Percentiles rank a stretch among this genome's conserved stretches.
phyloP scores from a whole-genome alignment of 2,797 vertebrate species.

The Ciconia nigra region DNA sequence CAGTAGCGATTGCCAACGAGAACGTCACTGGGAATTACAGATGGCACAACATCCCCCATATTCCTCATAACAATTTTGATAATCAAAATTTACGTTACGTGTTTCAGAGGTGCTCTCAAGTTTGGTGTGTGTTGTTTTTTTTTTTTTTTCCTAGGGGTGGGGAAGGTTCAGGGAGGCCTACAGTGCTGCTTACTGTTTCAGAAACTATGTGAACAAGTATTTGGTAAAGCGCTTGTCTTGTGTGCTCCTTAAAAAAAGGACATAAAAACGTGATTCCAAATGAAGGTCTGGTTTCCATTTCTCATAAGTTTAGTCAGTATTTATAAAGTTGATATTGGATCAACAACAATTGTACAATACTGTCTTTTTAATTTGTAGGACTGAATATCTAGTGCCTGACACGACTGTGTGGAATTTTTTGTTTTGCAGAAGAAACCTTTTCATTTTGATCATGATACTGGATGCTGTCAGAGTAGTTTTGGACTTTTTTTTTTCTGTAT shows the following conservation, averaged over 20 bases:
- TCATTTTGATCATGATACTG: background rate
- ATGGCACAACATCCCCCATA: background rate
- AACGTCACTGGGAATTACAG: background rate
- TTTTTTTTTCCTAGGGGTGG: background rate
- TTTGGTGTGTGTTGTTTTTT: no score
- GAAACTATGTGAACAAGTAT: background rate
- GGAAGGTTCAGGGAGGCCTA: background rate
- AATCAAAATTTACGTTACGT: background rate
- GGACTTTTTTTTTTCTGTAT: background rate
- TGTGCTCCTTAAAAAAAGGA: background rate
- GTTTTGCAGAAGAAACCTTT: background rate
- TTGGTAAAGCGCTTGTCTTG: background rate
- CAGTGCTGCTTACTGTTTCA: rapidly evolving
- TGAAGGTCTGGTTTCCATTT: background rate
- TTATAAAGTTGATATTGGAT: background rate
- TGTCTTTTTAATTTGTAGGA: background rate
- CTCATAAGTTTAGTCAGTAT: background rate
- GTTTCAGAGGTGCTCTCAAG: background rate
- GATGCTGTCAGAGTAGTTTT: background rate
- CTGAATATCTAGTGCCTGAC: background rate
- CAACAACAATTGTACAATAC: background rate
- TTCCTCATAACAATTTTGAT: background rate
- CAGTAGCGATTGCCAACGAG: rapidly evolving
- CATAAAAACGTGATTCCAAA: background rate
- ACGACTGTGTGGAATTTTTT: rapidly evolving